phyloP scores from a whole-genome alignment of 1,140 invertebrate genomes.

The Heliconius melpomene region DNA sequence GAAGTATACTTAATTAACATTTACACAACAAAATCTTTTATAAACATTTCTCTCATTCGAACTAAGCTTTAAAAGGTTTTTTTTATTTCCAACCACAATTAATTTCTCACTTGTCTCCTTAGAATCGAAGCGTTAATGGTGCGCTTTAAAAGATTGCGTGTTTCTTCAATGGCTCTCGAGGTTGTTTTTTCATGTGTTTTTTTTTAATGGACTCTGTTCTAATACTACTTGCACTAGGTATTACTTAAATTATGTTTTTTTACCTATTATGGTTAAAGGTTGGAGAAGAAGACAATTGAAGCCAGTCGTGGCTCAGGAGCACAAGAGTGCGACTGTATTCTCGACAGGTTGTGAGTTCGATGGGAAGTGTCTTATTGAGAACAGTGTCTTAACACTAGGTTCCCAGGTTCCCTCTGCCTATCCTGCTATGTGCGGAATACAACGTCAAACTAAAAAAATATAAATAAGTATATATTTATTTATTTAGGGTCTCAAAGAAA shows the following conservation, averaged over 20 bases:
- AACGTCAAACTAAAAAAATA: too few species aligned
- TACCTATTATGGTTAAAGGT: too few species aligned
- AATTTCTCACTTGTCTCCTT: slow-evolving; percentile 12
- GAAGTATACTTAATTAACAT: too few species aligned
- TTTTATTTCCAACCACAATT: slow-evolving; percentile 11
- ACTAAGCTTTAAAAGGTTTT: neutral
- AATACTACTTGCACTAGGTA: neutral
- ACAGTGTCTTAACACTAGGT: neutral
- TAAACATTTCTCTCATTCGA: neutral
- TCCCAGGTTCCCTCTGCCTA: neutral
- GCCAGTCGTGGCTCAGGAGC: too few species aligned
- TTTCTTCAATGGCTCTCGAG: neutral
- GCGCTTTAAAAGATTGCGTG: slow-evolving; percentile 10
- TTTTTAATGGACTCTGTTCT: neutral
- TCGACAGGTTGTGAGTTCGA: too few species aligned
- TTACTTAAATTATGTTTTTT: neutral
- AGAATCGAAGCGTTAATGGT: slow-evolving; percentile 10
- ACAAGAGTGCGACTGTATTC: too few species aligned
- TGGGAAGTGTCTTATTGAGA: too few species aligned
- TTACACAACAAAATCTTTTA: neutral
- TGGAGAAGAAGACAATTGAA: too few species aligned
- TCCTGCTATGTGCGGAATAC: neutral
- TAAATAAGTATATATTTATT: too few species aligned
- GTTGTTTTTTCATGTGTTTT: neutral
- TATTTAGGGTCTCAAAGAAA: too few species aligned